Base-by-base conservation (phyloP, 2,797 vertebrate species). In the Microctenopoma stevenorrisi region DNA sequence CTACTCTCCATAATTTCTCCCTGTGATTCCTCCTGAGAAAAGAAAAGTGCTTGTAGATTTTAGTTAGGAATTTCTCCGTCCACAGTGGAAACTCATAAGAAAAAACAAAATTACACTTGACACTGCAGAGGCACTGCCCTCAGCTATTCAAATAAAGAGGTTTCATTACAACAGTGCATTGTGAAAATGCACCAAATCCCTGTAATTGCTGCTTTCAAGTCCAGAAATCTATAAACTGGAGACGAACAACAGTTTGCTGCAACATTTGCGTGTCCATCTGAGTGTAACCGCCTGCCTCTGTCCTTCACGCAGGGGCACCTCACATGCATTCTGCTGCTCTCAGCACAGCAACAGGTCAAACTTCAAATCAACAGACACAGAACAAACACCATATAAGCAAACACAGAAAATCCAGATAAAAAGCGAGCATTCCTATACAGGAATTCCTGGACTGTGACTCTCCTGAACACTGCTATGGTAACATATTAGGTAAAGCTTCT, bases 341-440 rank as follows among this genome's bases (percentile, higher is more conserved):
- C 72, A 68, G 54, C 85, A 38, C 56, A 79, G 86, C 75, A 61
- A 75, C 79, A 77, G 93, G 90, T 92, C 91, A 93, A 93, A 94
- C 88, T 93, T 91, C 92, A 90, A 43, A 68, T 69, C 68, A 47
- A 35, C 74, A 69, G 79, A 64, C 44, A 11, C 80, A 88, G 81
- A 87, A 54, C 84, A 92, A 92, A 92, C 86, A 92, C 25, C 60
- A 55, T 72, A 40, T 26, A 72, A 79, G 76, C 86, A 87, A 90
- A 89, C 67, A 80, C 59, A 68, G 68, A 72, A 81, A 80, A 79
- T 10, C 42, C 40, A 61, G 44, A 81, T 22, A 87, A 64, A 74
- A 50, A 62, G 68, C 56, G 25, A 48, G 67, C 84, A 84, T 92
- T 92, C 89, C 82, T 69, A 58, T 55, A 74, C 75, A 64, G 64